Base-by-base conservation (phyloP, 2,888 invertebrate genomes). In the Yponomeuta sedellus region DNA sequence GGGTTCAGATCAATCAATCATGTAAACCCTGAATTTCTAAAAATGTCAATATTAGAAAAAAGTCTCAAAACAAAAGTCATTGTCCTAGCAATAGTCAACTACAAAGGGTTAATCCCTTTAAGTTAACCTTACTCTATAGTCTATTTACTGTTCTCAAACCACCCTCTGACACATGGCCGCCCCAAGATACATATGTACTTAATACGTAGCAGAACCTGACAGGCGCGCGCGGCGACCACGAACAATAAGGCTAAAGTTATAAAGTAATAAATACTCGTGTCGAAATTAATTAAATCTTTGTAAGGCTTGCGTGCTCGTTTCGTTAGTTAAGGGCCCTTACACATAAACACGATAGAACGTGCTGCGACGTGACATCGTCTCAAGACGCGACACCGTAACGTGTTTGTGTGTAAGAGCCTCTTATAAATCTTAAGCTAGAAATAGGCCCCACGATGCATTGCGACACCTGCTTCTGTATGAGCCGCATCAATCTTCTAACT, bases 211-310 rank as follows among this genome's bases (percentile, higher is more conserved):
- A 4, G 16, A 52, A 1, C 1, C 16, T 44, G 44, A 16, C 44
- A 16, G 44, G 44, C 44, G 44, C 44, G 44, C 16, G 12, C 44
- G 44, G 44, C 12, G 44, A 52, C 44, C 44, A 16, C 44, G 1
- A 52, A 52, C 44, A 52, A 52, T 52, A 16, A 52, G 44, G 44
- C 44, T 52, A 52, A 52, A 52, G 44, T 52, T 52, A 52, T 52
- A 52, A 52, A 52, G 44, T 52, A 52, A 52, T 52, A 52, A 52
- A 52, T 52, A 52, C 44, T 52, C 16, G 44, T 52, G 44, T 52
- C 44, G 44, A 52, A 52, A 16, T 52, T 52, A 52, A 52, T 52
- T 52, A 52, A 52, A 52, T 52, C 44, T 52, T 52, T 52, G 44
- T 52, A 52, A 12, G 44, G 44, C 44, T 52, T 52, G 44, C 44